Evolutionary conservation across 2,113 vertebrate genomes (phyloP).

Genomic region (Zingel zingel): DNA sequence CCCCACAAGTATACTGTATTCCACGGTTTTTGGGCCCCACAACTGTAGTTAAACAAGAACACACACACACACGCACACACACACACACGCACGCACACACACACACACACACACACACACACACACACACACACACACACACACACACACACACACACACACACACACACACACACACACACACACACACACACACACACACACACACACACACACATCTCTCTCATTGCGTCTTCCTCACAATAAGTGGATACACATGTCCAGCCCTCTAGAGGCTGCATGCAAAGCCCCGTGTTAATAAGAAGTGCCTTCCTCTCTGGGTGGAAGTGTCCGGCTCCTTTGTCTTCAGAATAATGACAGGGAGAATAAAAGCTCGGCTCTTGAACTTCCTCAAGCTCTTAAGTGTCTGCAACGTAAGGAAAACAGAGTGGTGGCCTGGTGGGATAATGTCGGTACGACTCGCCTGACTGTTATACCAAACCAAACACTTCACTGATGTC

Average conservation of each 20-base stretch:
- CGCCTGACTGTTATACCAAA: conserved; percentile 6
- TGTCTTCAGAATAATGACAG: conserved; percentile 64
- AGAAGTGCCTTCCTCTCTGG: conserved; percentile 51
- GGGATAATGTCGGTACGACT: conserved; percentile 26
- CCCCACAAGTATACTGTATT: no score
- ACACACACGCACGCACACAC: no score
- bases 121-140: background rate
- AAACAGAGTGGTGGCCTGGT: conserved; percentile 40
- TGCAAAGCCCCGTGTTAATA: conserved; percentile 58
- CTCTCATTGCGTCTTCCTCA: conserved; percentile 30
- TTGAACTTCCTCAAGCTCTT: conserved; percentile 62
- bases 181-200: background rate
- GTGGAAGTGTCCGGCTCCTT: conserved; percentile 45
- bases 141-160: conserved; percentile 2
- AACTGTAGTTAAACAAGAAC: no score
- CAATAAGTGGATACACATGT: conserved; percentile 10
- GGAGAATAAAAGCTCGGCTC: conserved; percentile 55
- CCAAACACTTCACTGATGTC: conserved; percentile 38
- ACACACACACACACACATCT: conserved; percentile 13
- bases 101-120: background rate
- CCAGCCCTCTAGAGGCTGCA: conserved; percentile 31
- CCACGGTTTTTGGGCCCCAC: no score
- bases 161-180: conserved; percentile 1
- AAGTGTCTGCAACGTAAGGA: conserved; percentile 44
- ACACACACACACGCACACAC: conserved; percentile 3